Evolutionary conservation across 2,113 vertebrate genomes (phyloP).

Genomic region (Ovibos moschatus): DNA sequence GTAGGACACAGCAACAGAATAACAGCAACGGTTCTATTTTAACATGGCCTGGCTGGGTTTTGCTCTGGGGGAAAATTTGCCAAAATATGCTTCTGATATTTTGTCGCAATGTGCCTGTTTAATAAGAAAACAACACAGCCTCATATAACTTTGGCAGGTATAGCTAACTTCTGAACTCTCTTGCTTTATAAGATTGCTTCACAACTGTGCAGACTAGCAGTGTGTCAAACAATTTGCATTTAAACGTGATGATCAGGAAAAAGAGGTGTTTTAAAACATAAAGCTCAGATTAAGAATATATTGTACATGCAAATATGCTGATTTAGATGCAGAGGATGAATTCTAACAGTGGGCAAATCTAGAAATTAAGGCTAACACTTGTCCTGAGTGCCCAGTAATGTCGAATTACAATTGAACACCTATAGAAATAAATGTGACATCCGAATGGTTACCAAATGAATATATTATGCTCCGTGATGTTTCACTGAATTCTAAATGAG

Average conservation of each 20-base stretch:
- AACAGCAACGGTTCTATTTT: neutral
- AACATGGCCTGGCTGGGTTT: neutral
- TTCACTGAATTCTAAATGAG: conserved; percentile 58
- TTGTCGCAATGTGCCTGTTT: neutral
- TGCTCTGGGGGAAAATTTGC: neutral
- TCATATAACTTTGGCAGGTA: neutral
- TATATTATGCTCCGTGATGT: conserved; percentile 53
- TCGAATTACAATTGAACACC: conserved; percentile 57
- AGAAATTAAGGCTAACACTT: conserved; percentile 51
- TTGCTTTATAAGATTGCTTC: conserved; percentile 18
- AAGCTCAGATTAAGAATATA: conserved; percentile 59
- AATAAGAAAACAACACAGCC: neutral
- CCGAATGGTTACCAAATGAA: conserved; percentile 47
- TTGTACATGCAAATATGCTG: conserved; percentile 64
- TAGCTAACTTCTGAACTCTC: neutral
- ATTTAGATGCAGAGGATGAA: conserved; percentile 56
- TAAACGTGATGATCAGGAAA: conserved; percentile 59
- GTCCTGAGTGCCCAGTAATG: conserved; percentile 48
- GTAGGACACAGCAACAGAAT: neutral
- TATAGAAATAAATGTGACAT: conserved; percentile 63
- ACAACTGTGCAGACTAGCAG: neutral
- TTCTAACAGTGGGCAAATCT: conserved; percentile 32
- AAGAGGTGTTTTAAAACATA: conserved; percentile 59
- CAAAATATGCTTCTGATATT: neutral
- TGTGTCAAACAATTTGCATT: conserved; percentile 58